Percentiles rank a stretch among this genome's conserved stretches.
Evolutionary conservation across 2,888 invertebrate species (phyloP).

Genomic region (Drosophila nr. perissopoda): DNA sequence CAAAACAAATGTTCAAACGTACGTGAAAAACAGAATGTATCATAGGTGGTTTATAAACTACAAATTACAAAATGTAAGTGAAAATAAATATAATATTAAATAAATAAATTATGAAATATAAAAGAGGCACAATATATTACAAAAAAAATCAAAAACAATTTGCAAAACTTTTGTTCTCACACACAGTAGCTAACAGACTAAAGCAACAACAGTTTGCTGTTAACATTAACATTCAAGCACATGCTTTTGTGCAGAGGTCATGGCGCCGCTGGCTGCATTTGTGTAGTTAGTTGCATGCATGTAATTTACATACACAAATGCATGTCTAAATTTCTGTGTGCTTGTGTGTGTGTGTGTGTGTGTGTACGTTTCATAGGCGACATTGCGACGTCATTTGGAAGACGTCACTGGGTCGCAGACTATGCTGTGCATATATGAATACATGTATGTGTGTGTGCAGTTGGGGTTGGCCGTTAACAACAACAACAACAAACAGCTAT

Average conservation of each 20-base stretch:
- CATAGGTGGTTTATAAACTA: not conserved
- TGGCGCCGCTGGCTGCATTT: slow-evolving; percentile 28
- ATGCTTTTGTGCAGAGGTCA: slow-evolving; percentile 47
- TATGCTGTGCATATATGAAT: slow-evolving; percentile 2
- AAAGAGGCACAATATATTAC: not conserved
- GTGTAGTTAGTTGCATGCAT: slow-evolving; percentile 15
- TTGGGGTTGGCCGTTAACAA: slow-evolving; percentile 49
- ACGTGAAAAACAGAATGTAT: not conserved
- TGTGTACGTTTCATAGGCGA: slow-evolving; percentile 21
- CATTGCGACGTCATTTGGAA: slow-evolving; percentile 52
- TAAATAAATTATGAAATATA: not conserved
- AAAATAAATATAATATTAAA: not conserved
- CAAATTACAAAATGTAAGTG: not conserved
- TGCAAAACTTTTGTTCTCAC: not conserved
- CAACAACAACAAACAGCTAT: slow-evolving; percentile 18
- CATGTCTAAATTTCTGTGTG: not conserved
- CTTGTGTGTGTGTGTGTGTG: slow-evolving; percentile 4
- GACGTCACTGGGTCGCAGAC: slow-evolving; percentile 61
- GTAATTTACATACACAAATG: slow-evolving; percentile 6
- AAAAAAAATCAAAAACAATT: not conserved
- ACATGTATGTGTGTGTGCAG: slow-evolving; percentile 9
- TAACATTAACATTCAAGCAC: slow-evolving; percentile 33
- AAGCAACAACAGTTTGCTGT: slow-evolving; percentile 17
- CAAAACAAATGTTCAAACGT: not conserved
- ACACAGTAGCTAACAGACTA: not conserved